Evolutionary conservation across 2,888 invertebrate genomes (phyloP), one percentile per base, ranked within the genome.

Genomic region (Thyatira batis): DNA sequence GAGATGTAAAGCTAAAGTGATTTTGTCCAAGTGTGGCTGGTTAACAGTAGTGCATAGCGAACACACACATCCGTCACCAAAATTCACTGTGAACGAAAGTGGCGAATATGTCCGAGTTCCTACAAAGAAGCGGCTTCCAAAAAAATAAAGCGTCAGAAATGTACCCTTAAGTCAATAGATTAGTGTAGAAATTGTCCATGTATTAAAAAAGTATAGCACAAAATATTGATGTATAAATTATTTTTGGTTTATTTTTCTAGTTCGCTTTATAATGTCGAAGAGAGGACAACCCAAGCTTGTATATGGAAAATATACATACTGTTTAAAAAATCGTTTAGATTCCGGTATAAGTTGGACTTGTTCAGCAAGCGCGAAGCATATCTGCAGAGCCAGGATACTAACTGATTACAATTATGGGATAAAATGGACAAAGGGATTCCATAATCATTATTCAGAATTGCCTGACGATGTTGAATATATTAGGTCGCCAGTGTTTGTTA

Each of bases 11-110:
- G 89, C 90, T 0, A 81, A 84, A 59, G 79, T 90, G 0, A 61
- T 74, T 0, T 51, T 89, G 2, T 75, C 74, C 4, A 72, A 80
- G 3, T 49, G 58, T 1, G 85, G 84, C 3, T 73, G 76, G 11
- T 72, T 90, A 8, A 54, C 59, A 0, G 71, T 89, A 0, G 39
- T 84, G 0, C 77, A 79, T 28, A 67, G 59, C 11, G 55, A 69
- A 1, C 90, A 90, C 58, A 82, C 76, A 1, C 89, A 89, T 44
- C 71, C 79, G 0, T 82, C 89, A 0, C 90, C 90, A 0, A 68
- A 80, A 4, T 89, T 85, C 59, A 87, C 85, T 54, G 62, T 87
- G 0, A 85, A 82, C 53, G 69, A 80, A 1, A 53, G 63, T 1
- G 89, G 87, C 0, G 73, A 82, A 27, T 89, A 88, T 55, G 65